Conservation (phyloP, 2,888 invertebrate genomes). For the Metalampra italica region DNA sequence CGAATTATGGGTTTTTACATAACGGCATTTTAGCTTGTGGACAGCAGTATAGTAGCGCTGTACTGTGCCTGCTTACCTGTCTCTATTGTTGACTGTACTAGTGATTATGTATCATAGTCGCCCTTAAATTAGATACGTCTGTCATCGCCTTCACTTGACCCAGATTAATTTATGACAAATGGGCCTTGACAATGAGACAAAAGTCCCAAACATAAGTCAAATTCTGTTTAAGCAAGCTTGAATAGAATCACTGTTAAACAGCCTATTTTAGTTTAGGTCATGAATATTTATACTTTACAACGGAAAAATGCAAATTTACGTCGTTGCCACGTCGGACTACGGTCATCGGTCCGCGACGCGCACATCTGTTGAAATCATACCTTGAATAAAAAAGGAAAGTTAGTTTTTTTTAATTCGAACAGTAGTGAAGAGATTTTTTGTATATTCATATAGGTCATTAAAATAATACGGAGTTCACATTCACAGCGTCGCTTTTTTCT, state of each 20-base stretch:
- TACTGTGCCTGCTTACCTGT: too few relatives aligned
- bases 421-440: too few relatives aligned
- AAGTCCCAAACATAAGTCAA: neutral
- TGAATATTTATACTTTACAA: constrained; percentile 38
- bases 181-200: constrained; percentile 4
- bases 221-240: constrained; percentile 7
- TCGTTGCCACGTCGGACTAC: constrained; percentile 23
- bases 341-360: constrained; percentile 27
- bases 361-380: neutral
- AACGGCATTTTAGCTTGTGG: too few relatives aligned
- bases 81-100: too few relatives aligned
- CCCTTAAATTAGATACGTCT: neutral
- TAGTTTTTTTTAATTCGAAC: neutral
- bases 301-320: constrained; percentile 35
- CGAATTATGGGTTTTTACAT: too few relatives aligned
- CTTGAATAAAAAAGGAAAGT: neutral
- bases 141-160: neutral
- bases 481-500: too few relatives aligned
- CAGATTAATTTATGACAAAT: neutral
- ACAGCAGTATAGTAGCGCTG: too few relatives aligned
- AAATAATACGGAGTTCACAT: too few relatives aligned
- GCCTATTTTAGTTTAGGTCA: constrained; percentile 9
- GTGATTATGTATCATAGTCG: too few relatives aligned
- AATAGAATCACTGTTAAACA: constrained; percentile 30
- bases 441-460: too few relatives aligned